Evolutionary conservation across 2,113 vertebrate genomes (phyloP).

Genomic region (Mirounga angustirostris): DNA sequence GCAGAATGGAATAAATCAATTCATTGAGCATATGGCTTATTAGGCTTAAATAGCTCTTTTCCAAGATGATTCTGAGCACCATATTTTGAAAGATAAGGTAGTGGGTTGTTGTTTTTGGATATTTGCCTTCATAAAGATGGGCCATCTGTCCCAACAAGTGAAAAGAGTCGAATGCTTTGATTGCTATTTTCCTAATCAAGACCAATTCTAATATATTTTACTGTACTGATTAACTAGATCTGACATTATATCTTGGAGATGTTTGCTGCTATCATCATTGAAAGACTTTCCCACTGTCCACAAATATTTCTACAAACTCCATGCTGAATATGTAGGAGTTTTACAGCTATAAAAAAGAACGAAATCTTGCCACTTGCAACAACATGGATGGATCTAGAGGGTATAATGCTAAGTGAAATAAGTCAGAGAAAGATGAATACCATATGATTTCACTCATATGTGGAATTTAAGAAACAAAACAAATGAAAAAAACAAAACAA

Average conservation of each 20-base stretch:
- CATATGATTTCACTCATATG: not conserved
- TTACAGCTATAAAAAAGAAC: not conserved
- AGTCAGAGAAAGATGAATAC: not conserved
- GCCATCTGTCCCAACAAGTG: constrained; percentile 89
- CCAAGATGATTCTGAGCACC: constrained; percentile 89
- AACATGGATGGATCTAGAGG: not conserved
- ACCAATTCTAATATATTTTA: constrained; percentile 86
- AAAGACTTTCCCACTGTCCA: constrained; percentile 50
- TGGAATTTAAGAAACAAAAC: not conserved
- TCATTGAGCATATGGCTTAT: constrained; percentile 91
- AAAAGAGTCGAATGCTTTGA: constrained; percentile 88
- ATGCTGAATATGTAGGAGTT: not conserved
- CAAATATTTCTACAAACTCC: not conserved
- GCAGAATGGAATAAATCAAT: constrained; percentile 87
- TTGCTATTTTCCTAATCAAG: constrained; percentile 89
- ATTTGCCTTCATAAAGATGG: constrained; percentile 89
- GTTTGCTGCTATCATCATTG: constrained; percentile 72
- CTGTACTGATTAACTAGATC: constrained; percentile 84
- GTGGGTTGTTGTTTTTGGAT: constrained; percentile 87
- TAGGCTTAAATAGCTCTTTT: constrained; percentile 89
- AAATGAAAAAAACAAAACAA: not conserved
- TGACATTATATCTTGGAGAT: constrained; percentile 81
- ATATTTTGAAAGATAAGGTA: constrained; percentile 90
- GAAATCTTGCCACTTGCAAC: not conserved
- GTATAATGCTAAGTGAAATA: not conserved